Evolutionary conservation across 1,140 invertebrate species (phyloP).

Genomic region (Mya arenaria): DNA sequence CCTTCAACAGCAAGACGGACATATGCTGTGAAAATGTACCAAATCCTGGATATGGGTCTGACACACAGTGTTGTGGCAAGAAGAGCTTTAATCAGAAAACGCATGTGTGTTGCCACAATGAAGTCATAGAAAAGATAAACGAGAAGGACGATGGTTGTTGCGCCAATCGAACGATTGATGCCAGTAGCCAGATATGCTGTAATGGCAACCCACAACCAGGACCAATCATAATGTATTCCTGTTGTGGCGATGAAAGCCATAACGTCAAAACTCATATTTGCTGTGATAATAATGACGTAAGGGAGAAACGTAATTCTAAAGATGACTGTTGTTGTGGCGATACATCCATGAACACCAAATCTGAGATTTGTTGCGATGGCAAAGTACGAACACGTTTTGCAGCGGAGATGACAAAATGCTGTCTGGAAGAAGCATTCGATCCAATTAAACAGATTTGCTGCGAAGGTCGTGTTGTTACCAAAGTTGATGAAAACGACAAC

Average conservation of each 20-base stretch:
- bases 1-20: constrained; percentile 7
- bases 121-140: neutral
- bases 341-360: constrained; percentile 3
- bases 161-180: constrained; percentile 18
- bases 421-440: neutral
- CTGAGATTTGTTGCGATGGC: constrained; percentile 19
- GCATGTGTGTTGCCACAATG: constrained; percentile 18
- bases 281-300: neutral
- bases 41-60: neutral
- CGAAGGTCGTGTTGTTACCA: neutral
- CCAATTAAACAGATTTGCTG: neutral
- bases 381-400: neutral
- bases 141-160: constrained; percentile 10
- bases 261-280: neutral
- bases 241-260: constrained; percentile 15
- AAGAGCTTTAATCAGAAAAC: neutral
- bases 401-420: neutral
- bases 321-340: constrained; percentile 40
- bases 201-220: neutral
- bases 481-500: constrained; percentile 1
- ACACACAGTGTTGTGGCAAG: constrained; percentile 7
- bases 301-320: neutral
- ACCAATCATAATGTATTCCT: neutral
- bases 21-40: constrained; percentile 21
- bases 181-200: constrained; percentile 23